Conservation (phyloP, 1,140 invertebrate genomes). For the Ganaspis sp. region DNA sequence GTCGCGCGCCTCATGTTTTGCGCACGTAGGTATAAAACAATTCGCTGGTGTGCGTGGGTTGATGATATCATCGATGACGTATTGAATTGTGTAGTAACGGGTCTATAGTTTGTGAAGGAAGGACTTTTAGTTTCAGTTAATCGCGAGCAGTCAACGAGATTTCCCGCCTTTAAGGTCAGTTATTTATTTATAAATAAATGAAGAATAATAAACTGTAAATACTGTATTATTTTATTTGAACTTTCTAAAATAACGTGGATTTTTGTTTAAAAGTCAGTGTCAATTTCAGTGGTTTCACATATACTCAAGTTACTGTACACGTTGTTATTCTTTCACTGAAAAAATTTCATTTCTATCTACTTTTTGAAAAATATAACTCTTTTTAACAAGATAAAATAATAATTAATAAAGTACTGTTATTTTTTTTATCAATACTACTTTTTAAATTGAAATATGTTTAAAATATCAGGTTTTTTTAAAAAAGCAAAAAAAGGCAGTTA, state of each 20-base stretch:
- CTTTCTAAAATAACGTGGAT: background rate
- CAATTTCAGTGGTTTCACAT: background rate
- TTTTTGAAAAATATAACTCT: too few relatives aligned
- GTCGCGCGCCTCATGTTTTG: background rate
- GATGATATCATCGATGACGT: constrained; percentile 69
- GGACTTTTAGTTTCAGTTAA: constrained; percentile 55
- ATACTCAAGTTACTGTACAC: background rate
- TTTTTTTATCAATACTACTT: too few relatives aligned
- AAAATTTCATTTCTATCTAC: too few relatives aligned
- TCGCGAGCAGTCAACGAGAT: constrained; percentile 45
- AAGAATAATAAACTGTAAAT: background rate
- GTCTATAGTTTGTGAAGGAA: background rate
- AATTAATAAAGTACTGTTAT: too few relatives aligned
- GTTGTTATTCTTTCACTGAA: background rate
- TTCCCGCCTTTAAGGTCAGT: constrained; percentile 53
- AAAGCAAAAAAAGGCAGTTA: too few relatives aligned
- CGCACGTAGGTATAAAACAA: constrained; percentile 15
- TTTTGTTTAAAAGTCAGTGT: background rate
- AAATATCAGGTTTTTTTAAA: too few relatives aligned
- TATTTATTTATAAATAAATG: constrained; percentile 20
- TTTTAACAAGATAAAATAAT: too few relatives aligned
- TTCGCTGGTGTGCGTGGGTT: constrained; percentile 29
- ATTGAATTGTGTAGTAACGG: constrained; percentile 37
- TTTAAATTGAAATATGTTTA: too few relatives aligned
- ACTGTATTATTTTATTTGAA: background rate